Evolutionary conservation across 2,113 vertebrate species (phyloP), one percentile per base, ranked within the genome.

Genomic region (Aphelocoma coerulescens): DNA sequence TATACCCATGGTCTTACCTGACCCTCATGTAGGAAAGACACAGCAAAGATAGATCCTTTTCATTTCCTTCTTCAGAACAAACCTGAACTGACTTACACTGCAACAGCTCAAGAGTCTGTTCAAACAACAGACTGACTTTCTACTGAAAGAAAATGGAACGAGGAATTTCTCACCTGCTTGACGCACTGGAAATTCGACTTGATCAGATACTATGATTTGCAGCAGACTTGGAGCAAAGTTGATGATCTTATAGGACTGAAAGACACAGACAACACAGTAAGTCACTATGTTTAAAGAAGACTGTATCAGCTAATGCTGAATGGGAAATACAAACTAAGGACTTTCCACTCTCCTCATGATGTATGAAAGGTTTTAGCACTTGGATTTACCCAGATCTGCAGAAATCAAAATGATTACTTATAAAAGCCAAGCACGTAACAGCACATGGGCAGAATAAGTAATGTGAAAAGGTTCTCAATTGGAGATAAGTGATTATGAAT

Each of bases 191-290:
- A 99, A 99, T 95, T 99, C 99, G 96, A 99, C 99, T 96, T 99
- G 99, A 91, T 99, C 99, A 0, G 99, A 99, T 63, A 99, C 98
- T 37, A 99, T 99, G 97, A 99, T 99, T 95, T 99, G 99, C 81
- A 99, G 99, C 77, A 99, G 97, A 54, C 99, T 99, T 37, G 99
- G 99, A 72, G 99, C 99, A 94, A 99, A 99, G 97, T 99, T 99
- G 98, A 99, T 99, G 95, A 99, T 99, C 97, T 99, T 99, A 97
- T 99, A 99, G 49, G 99, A 99, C 99, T 99, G 98, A 94, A 98
- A 98, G 57, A 96, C 61, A 97, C 7, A 97, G 11, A 97, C 87
- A 81, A 95, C 16, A 90, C 24, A 81, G 59, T 5, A 75, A 85
- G 72, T 77, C 28, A 71, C 24, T 61, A 7, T 11, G 19, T 13